Evolutionary conservation across 2,113 vertebrate genomes (phyloP), one percentile per base, ranked within the genome.

Genomic region (Pholis gunnellus): DNA sequence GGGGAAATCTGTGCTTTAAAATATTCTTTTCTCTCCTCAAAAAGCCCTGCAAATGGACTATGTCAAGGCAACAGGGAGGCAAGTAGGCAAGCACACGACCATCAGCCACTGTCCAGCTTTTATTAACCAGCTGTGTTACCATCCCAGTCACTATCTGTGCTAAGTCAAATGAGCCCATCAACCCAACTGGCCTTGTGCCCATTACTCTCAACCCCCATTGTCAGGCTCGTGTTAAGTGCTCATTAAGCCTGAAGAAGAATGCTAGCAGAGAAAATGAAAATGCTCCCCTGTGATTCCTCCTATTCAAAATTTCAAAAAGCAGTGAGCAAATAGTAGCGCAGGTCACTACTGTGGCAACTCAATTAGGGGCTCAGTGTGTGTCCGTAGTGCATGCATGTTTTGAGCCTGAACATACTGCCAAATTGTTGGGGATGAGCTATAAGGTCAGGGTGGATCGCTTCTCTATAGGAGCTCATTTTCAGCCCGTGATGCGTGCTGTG

Each of bases 171-270:
- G 68, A 84, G 38, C 79, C 77, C 61, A 85, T 87, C 78, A 84
- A 54, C 71, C 60, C 70, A 89, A 80, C 79, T 91, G 82, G 85
- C 78, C 75, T 77, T 3, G 2, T 79, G 78, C 77, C 79, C 61
- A 86, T 88, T 91, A 83, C 25, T 72, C 60, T 88, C 75, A 70
- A 59, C 63, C 73, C 87, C 72, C 66, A 79, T 76, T 38, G 86
- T 88, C 83, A 68, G 76, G 27, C 63, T 70, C 57, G 48, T 85
- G 54, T 90, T 91, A 89, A 84, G 67, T 66, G 74, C 68, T 92
- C 75, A 90, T 92, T 90, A 89, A 68, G 70, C 56, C 84, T 11
- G 73, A 77, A 88, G 81, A 90, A 89, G 78, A 87, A 86, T 81
- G 38, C 48, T 78, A 50, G 54, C 57, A 75, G 36, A 85, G 79